phyloP scores from a whole-genome alignment of 1,140 invertebrate species.

The Apocrypta bakeri region DNA sequence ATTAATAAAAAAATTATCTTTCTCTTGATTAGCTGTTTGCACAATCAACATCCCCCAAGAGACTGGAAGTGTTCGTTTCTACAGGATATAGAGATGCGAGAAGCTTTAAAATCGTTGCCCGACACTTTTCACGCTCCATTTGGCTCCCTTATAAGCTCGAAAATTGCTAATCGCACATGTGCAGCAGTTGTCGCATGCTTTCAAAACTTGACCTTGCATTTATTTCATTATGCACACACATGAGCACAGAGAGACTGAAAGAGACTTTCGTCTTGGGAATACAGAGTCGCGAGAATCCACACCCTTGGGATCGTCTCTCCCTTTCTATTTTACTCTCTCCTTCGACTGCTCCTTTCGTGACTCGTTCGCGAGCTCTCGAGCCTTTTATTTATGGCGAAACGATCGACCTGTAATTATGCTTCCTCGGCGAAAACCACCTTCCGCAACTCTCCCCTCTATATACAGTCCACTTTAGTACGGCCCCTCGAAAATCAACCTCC shows the following conservation, averaged over 20 bases:
- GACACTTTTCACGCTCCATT: constrained; percentile 48
- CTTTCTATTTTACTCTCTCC: constrained; percentile 28
- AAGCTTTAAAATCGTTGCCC: background rate
- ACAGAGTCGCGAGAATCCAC: constrained; percentile 19
- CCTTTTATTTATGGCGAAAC: constrained; percentile 70
- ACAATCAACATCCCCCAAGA: background rate
- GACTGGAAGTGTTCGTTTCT: no score
- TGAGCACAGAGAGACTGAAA: background rate
- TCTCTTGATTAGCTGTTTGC: background rate
- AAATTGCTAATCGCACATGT: constrained; percentile 42
- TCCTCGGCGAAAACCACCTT: constrained; percentile 57
- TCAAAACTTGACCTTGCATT: constrained; percentile 39
- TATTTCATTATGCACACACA: constrained; percentile 22
- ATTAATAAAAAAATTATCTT: background rate
- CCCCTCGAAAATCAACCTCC: constrained; percentile 51
- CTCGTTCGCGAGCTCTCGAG: constrained; percentile 48
- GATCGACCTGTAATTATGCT: constrained; percentile 70
- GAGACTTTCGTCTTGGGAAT: constrained; percentile 40
- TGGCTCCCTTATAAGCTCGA: background rate
- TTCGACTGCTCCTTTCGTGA: constrained; percentile 37
- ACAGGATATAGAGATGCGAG: background rate
- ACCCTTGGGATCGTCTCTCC: constrained; percentile 33
- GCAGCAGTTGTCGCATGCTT: constrained; percentile 18
- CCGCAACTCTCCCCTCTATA: constrained; percentile 43
- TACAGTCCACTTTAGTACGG: constrained; percentile 33